Percentiles rank a stretch among this genome's conserved stretches.
phyloP scores from a whole-genome alignment of 2,888 invertebrate species.

The Eudemis profundana region DNA sequence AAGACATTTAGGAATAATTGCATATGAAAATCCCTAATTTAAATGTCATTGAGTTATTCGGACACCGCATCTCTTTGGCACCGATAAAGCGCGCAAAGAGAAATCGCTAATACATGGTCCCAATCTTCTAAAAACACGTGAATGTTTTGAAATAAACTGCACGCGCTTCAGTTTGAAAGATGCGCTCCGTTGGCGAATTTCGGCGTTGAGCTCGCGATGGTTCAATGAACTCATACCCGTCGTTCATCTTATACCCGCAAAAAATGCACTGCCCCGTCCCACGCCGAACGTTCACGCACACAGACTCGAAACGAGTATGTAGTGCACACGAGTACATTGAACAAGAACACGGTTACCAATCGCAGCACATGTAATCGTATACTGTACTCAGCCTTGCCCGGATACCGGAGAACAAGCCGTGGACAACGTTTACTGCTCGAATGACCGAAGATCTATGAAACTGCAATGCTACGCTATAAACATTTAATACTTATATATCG shows the following conservation, averaged over 20 bases:
- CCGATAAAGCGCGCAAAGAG: background rate
- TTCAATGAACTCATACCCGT: conserved; percentile 69
- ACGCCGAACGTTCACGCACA: conserved; percentile 75
- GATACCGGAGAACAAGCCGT: conserved; percentile 65
- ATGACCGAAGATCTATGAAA: conserved; percentile 48
- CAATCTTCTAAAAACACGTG: conserved; percentile 2
- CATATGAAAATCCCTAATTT: no score
- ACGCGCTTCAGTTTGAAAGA: conserved; percentile 54
- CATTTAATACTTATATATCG: no score
- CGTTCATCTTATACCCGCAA: conserved; percentile 80
- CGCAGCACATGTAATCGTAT: conserved; percentile 70
- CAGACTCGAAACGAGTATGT: conserved; percentile 66
- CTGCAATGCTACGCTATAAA: conserved; percentile 13
- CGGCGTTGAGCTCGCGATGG: conserved; percentile 73
- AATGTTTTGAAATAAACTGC: conserved; percentile 37
- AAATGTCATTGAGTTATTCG: background rate
- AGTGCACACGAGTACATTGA: conserved; percentile 64
- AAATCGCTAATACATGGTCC: background rate
- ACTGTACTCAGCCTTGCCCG: conserved; percentile 69
- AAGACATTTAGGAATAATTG: no score
- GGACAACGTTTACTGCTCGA: conserved; percentile 65
- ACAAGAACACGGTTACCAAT: conserved; percentile 69
- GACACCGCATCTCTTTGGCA: background rate
- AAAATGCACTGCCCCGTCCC: conserved; percentile 84
- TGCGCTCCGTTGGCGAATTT: conserved; percentile 78